phyloP scores from a whole-genome alignment of 2,113 vertebrate genomes.

The Archilochus colubris region DNA sequence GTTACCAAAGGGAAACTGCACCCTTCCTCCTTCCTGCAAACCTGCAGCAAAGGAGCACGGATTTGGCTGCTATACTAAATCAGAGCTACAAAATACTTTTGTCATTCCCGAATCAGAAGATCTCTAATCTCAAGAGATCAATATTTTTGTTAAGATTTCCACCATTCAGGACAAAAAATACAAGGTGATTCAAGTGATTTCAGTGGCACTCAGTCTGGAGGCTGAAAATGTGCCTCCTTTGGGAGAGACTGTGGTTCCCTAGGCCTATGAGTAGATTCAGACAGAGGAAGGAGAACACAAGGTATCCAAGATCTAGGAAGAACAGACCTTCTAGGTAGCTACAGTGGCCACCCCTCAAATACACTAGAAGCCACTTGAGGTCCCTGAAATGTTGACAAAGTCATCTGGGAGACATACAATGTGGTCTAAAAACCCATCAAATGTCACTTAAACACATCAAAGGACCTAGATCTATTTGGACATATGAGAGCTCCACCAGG shows the following conservation, averaged over 20 bases:
- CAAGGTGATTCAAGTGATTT: background rate
- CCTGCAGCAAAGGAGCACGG: background rate
- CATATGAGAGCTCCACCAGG: background rate
- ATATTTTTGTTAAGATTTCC: background rate
- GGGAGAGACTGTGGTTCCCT: background rate
- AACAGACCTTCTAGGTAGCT: background rate
- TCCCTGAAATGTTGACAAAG: background rate
- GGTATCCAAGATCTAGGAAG: background rate
- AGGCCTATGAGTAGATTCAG: background rate
- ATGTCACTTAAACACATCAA: background rate
- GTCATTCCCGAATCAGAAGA: background rate
- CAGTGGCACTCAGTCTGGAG: background rate
- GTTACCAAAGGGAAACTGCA: background rate
- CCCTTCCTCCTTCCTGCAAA: background rate
- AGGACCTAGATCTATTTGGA: background rate
- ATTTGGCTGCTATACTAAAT: background rate
- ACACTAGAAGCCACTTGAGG: background rate
- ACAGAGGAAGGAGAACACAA: background rate
- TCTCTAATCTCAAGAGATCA: background rate
- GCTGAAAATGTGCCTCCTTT: background rate
- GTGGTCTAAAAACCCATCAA: background rate
- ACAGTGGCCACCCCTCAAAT: background rate
- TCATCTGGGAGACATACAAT: background rate
- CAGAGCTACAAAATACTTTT: background rate
- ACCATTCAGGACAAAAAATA: background rate